Conservation (phyloP, 1,140 invertebrate species). For the Drosophila equinoxialis region DNA sequence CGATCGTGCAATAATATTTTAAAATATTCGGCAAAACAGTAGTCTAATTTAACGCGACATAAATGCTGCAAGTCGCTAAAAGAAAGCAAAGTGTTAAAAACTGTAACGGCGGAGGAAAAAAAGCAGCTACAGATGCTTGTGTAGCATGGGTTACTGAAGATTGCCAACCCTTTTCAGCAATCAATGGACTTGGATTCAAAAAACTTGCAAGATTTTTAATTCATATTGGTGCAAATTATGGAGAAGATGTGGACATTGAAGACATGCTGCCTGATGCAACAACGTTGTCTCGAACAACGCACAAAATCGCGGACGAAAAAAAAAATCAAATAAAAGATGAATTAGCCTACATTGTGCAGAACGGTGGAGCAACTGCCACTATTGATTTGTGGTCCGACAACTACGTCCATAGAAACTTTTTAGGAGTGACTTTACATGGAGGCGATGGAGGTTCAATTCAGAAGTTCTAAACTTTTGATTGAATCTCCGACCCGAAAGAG, state of each 20-base stretch:
- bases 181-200: constrained; percentile 26
- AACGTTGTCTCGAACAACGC: too few species aligned
- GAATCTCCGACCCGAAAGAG: too few species aligned
- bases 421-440: constrained; percentile 24
- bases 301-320: constrained; percentile 12
- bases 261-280: not conserved
- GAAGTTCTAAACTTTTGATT: too few species aligned
- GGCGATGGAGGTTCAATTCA: too few species aligned
- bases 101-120: constrained; percentile 3
- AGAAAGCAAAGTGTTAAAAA: constrained; percentile 12
- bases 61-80: constrained; percentile 26
- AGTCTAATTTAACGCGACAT: constrained; percentile 7
- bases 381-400: constrained; percentile 20
- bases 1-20: too few species aligned
- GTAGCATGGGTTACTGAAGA: constrained; percentile 29
- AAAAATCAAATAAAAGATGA: constrained; percentile 10
- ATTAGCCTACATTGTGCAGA: constrained; percentile 17
- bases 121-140: constrained; percentile 8
- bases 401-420: constrained; percentile 26
- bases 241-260: too few species aligned
- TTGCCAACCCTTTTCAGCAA: constrained; percentile 32
- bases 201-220: constrained; percentile 5
- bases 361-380: constrained; percentile 17
- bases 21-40: too few species aligned
- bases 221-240: not conserved